Percentiles rank a stretch among this genome's conserved stretches.
Evolutionary conservation across 2,888 invertebrate genomes (phyloP).

Genomic region (Polydrusus pterygomalis): DNA sequence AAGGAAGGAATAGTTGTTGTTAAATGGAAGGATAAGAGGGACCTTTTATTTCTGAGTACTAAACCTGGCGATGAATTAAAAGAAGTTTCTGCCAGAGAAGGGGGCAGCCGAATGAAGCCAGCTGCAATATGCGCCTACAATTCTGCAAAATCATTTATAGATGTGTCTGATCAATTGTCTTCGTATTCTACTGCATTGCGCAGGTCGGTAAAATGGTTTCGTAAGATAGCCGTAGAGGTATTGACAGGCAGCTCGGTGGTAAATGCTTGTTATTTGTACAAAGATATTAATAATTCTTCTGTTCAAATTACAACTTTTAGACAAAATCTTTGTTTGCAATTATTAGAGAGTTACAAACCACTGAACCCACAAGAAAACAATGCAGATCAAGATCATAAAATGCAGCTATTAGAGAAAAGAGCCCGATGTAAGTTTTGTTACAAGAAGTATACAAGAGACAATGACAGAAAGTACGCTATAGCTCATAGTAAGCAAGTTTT

Average conservation of each 20-base stretch:
- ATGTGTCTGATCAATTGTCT: constrained; percentile 14
- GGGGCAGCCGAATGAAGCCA: neutral
- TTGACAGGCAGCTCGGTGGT: too few relatives aligned
- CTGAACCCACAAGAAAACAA: too few relatives aligned
- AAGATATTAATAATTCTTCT: too few relatives aligned
- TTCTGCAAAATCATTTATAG: neutral
- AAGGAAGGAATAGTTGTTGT: constrained; percentile 5
- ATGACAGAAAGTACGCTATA: neutral
- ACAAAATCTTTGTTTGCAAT: neutral
- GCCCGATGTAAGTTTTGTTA: constrained; percentile 1
- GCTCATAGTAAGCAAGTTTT: neutral
- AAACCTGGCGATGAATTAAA: neutral
- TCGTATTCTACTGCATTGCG: constrained; percentile 3
- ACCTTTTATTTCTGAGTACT: constrained; percentile 5
- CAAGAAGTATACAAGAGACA: neutral
- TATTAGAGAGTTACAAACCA: too few relatives aligned
- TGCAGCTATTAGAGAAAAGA: constrained; percentile 5
- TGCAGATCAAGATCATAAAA: too few relatives aligned
- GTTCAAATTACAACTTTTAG: too few relatives aligned
- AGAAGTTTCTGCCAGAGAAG: too few relatives aligned
- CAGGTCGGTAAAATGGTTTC: constrained; percentile 9
- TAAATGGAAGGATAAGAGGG: constrained; percentile 15
- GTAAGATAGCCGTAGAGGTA: neutral
- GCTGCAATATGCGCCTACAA: constrained; percentile 11
- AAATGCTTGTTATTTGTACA: too few relatives aligned